phyloP scores from a whole-genome alignment of 2,888 invertebrate species.

The Formica aserva region DNA sequence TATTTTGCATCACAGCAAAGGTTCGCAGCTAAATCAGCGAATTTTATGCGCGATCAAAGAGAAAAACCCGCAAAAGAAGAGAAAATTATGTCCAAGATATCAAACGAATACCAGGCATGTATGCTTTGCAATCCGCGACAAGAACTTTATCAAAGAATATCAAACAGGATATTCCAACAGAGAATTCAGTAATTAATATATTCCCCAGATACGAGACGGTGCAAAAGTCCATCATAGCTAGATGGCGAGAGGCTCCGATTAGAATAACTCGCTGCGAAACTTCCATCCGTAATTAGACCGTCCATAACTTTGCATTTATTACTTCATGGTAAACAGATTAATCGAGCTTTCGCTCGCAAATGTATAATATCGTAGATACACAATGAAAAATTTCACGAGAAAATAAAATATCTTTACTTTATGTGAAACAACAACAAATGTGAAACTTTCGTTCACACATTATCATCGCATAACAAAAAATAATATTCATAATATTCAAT shows the following conservation, averaged over 20 bases:
- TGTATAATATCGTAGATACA: background rate
- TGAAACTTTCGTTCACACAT: background rate
- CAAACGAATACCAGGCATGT: background rate
- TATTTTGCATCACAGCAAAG: background rate
- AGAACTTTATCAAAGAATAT: conserved; percentile 58
- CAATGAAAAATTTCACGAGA: background rate
- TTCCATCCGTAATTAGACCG: conserved; percentile 75
- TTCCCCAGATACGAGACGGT: conserved; percentile 49
- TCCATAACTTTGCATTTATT: conserved; percentile 79
- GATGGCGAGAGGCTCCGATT: conserved; percentile 68
- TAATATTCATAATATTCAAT: background rate
- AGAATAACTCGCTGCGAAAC: conserved; percentile 70
- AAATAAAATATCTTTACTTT: background rate
- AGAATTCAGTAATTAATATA: conserved; percentile 71
- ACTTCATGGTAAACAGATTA: conserved; percentile 63
- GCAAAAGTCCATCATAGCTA: conserved; percentile 58
- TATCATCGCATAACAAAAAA: background rate
- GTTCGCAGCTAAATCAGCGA: background rate
- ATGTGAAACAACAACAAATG: background rate
- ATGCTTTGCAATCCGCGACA: background rate
- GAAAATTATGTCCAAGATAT: background rate
- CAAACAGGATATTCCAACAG: conserved; percentile 50
- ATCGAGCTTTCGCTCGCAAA: conserved; percentile 21
- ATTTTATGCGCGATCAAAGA: background rate
- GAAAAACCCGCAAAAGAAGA: background rate